Percentiles rank a stretch among this genome's conserved stretches.
Evolutionary conservation across 2,113 vertebrate genomes (phyloP).

Genomic region (Phalacrocorax pelagicus): DNA sequence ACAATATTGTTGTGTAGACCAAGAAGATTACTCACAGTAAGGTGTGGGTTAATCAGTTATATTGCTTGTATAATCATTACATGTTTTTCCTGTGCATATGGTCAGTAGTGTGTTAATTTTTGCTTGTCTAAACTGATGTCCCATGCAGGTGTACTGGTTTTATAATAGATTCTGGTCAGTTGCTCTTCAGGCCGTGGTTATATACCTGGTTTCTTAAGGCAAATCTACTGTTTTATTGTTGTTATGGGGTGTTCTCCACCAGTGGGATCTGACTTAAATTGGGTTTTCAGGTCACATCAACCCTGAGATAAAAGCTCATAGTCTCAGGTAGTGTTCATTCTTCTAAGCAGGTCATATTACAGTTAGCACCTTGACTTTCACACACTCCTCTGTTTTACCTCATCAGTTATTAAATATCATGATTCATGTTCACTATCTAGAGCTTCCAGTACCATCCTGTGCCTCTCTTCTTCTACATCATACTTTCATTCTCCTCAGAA

Average conservation of each 20-base stretch:
- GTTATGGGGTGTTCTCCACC: background rate
- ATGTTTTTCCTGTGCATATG: background rate
- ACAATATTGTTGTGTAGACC: background rate
- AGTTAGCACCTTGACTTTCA: background rate
- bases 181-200: background rate
- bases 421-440: background rate
- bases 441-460: background rate
- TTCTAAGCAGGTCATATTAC: background rate
- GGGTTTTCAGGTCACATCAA: rapidly evolving
- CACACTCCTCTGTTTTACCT: background rate
- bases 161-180: background rate
- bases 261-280: background rate
- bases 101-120: background rate
- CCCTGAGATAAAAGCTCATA: background rate
- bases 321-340: rapidly evolving
- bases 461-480: background rate
- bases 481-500: background rate
- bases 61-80: background rate
- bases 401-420: background rate
- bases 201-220: background rate
- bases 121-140: background rate
- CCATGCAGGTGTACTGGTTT: background rate
- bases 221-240: background rate
- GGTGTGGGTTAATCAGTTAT: background rate
- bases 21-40: background rate